Evolutionary conservation across 2,888 invertebrate genomes (phyloP).

Genomic region (Therioaphis trifolii): DNA sequence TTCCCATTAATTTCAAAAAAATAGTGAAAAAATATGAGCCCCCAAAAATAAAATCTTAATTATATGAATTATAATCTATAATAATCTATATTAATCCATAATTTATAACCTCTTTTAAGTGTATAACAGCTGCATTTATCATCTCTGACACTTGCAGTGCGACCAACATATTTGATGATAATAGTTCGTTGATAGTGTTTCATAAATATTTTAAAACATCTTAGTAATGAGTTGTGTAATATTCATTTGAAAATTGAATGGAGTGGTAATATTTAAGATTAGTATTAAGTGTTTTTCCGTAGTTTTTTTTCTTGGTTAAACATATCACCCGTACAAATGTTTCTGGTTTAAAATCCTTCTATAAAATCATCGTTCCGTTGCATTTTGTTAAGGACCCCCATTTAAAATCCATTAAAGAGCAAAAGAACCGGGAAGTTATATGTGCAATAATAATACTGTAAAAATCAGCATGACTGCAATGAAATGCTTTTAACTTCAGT

Average conservation of each 20-base stretch:
- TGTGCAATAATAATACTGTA: constrained; percentile 47
- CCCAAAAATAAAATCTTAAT: no score
- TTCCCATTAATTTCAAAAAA: no score
- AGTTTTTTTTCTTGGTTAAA: neutral
- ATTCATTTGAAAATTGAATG: no score
- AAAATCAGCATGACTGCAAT: constrained; percentile 50
- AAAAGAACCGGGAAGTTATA: constrained; percentile 38
- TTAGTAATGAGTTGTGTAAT: neutral
- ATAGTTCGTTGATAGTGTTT: no score
- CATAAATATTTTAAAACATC: neutral
- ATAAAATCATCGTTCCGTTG: neutral
- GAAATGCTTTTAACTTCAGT: constrained; percentile 59
- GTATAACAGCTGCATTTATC: no score
- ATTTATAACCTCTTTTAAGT: no score
- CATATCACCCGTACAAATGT: neutral
- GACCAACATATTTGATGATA: no score
- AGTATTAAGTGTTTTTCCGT: neutral
- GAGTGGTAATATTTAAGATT: no score
- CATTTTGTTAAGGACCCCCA: constrained; percentile 15
- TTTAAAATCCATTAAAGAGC: constrained; percentile 60
- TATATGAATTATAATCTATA: no score
- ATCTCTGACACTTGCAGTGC: no score
- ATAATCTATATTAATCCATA: no score
- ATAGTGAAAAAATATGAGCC: no score
- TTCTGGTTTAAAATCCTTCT: neutral